Evolutionary conservation across 2,113 vertebrate species (phyloP).

Genomic region (Corythornis cristatus): DNA sequence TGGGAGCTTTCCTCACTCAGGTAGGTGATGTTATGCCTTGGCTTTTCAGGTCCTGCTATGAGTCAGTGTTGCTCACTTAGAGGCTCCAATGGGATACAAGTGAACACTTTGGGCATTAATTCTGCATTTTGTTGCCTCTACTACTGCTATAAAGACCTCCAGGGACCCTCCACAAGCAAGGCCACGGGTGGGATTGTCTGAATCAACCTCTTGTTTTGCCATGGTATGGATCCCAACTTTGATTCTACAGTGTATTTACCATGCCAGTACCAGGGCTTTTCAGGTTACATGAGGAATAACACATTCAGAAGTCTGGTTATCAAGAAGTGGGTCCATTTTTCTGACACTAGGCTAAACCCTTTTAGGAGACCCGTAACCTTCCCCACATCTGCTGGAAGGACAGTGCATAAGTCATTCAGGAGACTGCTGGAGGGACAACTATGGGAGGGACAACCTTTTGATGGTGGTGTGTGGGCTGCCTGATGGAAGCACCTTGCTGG

Average conservation of each 20-base stretch:
- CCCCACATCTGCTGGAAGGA: background rate
- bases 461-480: background rate
- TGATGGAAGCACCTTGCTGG: background rate
- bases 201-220: background rate
- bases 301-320: background rate
- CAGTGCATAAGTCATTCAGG: background rate
- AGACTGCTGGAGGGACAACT: background rate
- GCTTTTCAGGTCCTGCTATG: background rate
- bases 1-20: background rate
- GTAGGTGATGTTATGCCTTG: background rate
- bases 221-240: background rate
- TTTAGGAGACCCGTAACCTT: background rate
- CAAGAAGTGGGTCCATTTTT: background rate
- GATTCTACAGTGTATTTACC: fast-evolving
- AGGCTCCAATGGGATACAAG: background rate
- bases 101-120: background rate
- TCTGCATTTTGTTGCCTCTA: background rate
- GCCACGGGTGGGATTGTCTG: background rate
- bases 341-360: background rate
- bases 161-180: background rate
- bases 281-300: background rate
- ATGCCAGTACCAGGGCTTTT: fast-evolving
- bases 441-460: background rate
- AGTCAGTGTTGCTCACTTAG: background rate
- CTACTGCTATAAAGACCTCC: background rate